These are phyloP conservation scores for Falco naumanni DNA, from an alignment of 2,797 vertebrate species.

Conservation along the genomic window DNA sequence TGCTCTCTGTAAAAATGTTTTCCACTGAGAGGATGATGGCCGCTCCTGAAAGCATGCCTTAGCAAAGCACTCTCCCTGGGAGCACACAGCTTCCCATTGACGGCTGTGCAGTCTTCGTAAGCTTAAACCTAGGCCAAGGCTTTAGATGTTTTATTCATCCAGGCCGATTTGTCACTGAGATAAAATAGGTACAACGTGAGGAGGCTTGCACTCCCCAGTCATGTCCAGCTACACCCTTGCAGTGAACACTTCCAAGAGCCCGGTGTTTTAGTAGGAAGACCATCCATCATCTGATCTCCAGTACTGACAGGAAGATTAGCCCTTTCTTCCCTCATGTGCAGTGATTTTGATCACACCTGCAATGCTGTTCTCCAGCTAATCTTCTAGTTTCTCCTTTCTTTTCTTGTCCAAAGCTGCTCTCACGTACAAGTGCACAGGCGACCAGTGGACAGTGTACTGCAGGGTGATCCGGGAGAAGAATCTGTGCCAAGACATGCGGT, in stretches of 20 bases:
- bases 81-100: not conserved
- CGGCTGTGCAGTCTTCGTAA: not conserved
- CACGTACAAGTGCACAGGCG: slow-evolving; percentile 93
- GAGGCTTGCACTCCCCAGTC: not conserved
- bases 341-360: not conserved
- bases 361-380: slow-evolving; percentile 4
- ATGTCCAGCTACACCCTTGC: not conserved
- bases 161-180: not conserved
- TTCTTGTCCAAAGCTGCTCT: slow-evolving; percentile 84
- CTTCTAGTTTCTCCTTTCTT: slow-evolving; percentile 27
- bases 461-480: slow-evolving; percentile 93
- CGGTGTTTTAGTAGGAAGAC: not conserved
- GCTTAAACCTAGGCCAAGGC: not conserved
- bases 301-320: not conserved
- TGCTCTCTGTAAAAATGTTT: not conserved
- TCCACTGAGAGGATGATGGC: not conserved
- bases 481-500: slow-evolving; percentile 96
- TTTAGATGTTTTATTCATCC: not conserved
- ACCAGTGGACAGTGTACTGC: slow-evolving; percentile 97
- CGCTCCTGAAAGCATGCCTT: not conserved
- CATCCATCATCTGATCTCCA: not conserved
- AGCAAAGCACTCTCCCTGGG: not conserved
- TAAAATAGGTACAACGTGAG: not conserved
- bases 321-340: not conserved
- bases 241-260: not conserved